Conservation (phyloP, 2,888 invertebrate species). For the Trissonchulus latispiculum region DNA sequence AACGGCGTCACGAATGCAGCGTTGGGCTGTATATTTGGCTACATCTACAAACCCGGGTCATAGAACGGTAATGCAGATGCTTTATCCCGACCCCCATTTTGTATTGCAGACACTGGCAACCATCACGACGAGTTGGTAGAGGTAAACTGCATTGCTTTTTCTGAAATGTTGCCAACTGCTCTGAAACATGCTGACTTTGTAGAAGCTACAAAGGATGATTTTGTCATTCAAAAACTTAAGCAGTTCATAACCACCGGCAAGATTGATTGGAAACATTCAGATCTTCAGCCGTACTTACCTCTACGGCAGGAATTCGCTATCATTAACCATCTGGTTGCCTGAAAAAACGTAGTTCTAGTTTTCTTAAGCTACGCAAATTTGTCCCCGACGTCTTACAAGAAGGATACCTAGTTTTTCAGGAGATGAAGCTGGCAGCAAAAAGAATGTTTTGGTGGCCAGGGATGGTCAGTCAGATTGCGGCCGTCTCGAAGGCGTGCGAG, state of each 20-base stretch:
- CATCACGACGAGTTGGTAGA: neutral
- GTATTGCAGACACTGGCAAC: neutral
- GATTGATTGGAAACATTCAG: neutral
- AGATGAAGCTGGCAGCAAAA: conserved; percentile 36
- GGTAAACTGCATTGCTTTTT: neutral
- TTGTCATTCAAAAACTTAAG: neutral
- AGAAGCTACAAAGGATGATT: neutral
- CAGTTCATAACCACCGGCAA: neutral
- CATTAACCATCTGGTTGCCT: neutral
- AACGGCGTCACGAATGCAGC: conserved; percentile 32
- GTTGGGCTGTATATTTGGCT: conserved; percentile 35
- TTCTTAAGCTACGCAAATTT: neutral
- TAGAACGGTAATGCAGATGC: conserved; percentile 35
- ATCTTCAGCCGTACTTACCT: neutral
- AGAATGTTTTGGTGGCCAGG: conserved; percentile 36
- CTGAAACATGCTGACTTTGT: neutral
- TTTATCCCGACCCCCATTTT: conserved; percentile 32
- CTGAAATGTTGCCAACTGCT: neutral
- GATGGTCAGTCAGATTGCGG: conserved; percentile 30
- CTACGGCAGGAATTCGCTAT: neutral
- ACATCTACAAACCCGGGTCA: conserved; percentile 32
- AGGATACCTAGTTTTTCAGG: conserved; percentile 34
- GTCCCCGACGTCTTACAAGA: conserved; percentile 33
- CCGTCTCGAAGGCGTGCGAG: conserved; percentile 27
- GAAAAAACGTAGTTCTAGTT: neutral